Base-by-base conservation (phyloP, 2,113 vertebrate species). In the Sceloporus tristichus region DNA sequence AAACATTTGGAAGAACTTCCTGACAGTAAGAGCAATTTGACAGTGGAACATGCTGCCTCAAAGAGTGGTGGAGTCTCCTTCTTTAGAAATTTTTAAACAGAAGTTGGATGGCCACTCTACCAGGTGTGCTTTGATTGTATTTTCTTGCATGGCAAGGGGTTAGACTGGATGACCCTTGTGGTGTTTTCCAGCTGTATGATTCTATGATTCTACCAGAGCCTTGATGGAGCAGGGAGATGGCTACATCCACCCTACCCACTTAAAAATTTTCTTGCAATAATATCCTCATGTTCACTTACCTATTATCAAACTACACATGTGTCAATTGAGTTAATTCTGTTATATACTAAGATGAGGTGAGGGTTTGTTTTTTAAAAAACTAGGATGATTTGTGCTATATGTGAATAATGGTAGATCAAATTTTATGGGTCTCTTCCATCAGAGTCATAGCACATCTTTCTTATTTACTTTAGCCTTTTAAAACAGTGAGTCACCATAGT, bases 381-480 rank as follows among this genome's bases (percentile, higher is more conserved):
- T 87, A 85, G 34, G 18, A 77, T 90, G 71, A 85, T 53, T n/a
- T 77, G 29, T 76, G 25, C 76, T 13, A 85, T 86, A 59, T 88
- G 91, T 73, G 0, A 34, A 92, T 90, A 86, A 38, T 78, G 73
- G 25, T 7, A 85, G 3, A 65, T 90, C 1, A 0, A 77, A 65
- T 85, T 85, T 88, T 89, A 81, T 88, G 29, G 71, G 79, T 25
- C 71, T 76, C 19, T n/a, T 83, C 14, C 40, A 82, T 62, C 38
- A 87, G 14, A 54, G 53, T 86, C 77, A 84, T 75, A 27, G 79
- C 70, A 76, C 18, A 74, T 79, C 74, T 87, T 90, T 8, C 0
- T 88, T 89, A 94, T 38, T 79, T 71, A 85, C 34, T 82, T 75
- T 1, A 87, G 18, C 34, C 79, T 54, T 66, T 91, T 38, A 78